Conservation (phyloP, 2,888 invertebrate genomes). For the Tenthredo scrophulariae region DNA sequence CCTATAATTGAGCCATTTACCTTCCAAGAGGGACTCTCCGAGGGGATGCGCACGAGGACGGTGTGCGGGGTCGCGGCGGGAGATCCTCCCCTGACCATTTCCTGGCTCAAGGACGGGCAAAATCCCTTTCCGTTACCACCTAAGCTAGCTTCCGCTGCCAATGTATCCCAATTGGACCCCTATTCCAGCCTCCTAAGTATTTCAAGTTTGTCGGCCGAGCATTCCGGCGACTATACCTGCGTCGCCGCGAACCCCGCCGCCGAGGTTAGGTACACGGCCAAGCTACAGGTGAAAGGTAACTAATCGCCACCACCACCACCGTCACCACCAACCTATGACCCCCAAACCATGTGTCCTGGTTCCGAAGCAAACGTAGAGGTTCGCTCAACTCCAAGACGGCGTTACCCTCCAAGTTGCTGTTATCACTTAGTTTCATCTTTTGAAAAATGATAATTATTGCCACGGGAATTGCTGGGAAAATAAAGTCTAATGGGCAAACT, state of each 20-base stretch:
- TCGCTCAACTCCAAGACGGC: not conserved
- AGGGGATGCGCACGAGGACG: constrained; percentile 90
- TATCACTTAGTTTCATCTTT: not conserved
- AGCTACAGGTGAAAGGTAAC: constrained; percentile 91
- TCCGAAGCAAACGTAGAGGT: constrained; percentile 33
- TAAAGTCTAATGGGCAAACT: not conserved
- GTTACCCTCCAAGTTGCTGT: not conserved
- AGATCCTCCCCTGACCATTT: constrained; percentile 89
- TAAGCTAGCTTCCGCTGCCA: constrained; percentile 82
- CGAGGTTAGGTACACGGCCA: constrained; percentile 89
- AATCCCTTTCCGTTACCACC: constrained; percentile 81
- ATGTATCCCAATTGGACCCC: constrained; percentile 87
- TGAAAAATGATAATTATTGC: not conserved
- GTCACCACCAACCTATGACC: constrained; percentile 60
- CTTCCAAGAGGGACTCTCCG: constrained; percentile 90
- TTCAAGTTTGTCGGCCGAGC: constrained; percentile 87
- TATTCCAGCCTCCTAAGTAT: constrained; percentile 89
- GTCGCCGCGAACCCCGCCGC: constrained; percentile 89
- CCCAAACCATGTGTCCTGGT: constrained; percentile 56
- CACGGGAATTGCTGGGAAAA: constrained; percentile 71
- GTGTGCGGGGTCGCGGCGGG: constrained; percentile 90
- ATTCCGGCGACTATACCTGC: constrained; percentile 89
- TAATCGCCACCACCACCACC: constrained; percentile 68
- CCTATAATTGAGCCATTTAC: constrained; percentile 92
- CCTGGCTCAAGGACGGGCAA: constrained; percentile 91